Conservation (phyloP, 1,140 invertebrate species). For the Drosophila lacertosa region DNA sequence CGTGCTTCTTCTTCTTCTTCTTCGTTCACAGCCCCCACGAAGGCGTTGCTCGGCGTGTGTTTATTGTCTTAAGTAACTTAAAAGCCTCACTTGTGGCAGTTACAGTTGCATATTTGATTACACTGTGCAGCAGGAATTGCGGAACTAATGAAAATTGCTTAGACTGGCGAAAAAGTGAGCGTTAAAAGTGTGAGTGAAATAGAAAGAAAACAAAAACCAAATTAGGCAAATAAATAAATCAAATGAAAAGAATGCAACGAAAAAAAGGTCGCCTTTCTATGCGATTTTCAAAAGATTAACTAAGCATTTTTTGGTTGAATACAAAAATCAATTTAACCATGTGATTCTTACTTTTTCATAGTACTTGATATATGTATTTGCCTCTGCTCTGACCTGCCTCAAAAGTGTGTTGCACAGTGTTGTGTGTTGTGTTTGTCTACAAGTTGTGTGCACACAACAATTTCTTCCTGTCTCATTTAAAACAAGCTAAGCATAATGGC, state of each 20-base stretch:
- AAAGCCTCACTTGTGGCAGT: conserved; percentile 10
- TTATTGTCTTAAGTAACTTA: conserved; percentile 27
- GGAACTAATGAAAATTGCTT: no score
- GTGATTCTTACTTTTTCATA: no score
- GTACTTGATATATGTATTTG: no score
- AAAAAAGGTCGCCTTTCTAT: neutral
- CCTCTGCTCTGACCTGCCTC: no score
- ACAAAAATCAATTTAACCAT: no score
- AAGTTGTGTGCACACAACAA: conserved; percentile 32
- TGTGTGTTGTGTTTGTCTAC: neutral
- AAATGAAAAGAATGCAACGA: neutral
- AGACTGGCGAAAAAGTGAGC: no score
- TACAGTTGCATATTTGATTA: conserved; percentile 34
- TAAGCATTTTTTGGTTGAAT: no score
- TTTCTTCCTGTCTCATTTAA: conserved; percentile 71
- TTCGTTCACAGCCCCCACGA: no score
- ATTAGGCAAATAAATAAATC: no score
- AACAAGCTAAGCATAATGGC: conserved; percentile 33
- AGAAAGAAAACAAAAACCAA: no score
- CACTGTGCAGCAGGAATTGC: conserved; percentile 14
- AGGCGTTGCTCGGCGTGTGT: no score
- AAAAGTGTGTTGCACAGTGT: conserved; percentile 16
- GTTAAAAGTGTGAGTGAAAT: no score
- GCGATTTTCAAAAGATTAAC: neutral
- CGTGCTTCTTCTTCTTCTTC: neutral